Evolutionary conservation across 2,797 vertebrate genomes (phyloP).

Genomic region (Parambassis ranga): DNA sequence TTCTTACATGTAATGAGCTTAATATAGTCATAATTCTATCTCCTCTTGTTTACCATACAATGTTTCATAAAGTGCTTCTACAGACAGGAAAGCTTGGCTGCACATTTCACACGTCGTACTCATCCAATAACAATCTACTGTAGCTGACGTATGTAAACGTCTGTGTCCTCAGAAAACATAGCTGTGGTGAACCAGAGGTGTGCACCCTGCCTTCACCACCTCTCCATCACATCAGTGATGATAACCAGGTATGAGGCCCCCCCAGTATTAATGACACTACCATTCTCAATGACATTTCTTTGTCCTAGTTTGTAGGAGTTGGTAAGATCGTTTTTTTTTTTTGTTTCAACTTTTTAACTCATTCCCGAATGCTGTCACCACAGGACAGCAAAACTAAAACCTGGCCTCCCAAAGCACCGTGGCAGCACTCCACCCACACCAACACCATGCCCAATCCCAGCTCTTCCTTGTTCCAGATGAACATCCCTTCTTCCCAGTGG

Average conservation of each 20-base stretch:
- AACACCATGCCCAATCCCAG: constrained; percentile 89
- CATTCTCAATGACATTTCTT: no score
- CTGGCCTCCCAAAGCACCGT: constrained; percentile 98
- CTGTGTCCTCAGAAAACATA: constrained; percentile 88
- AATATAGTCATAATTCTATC: no score
- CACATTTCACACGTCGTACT: no score
- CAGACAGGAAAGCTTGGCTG: background rate
- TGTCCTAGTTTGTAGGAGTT: no score
- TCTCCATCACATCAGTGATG: constrained; percentile 88
- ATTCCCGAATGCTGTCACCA: background rate
- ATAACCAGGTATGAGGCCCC: constrained; percentile 84
- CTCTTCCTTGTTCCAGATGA: constrained; percentile 89
- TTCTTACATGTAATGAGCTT: background rate
- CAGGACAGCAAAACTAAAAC: constrained; percentile 99
- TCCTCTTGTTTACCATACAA: no score
- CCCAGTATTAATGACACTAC: background rate
- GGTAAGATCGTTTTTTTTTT: background rate
- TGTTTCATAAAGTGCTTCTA: background rate
- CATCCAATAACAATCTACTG: no score
- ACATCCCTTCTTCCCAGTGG: constrained; percentile 93
- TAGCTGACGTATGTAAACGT: no score
- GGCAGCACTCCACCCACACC: constrained; percentile 89
- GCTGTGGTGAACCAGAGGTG: constrained; percentile 93
- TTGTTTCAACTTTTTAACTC: background rate
- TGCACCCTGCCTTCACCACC: constrained; percentile 92